Percentiles rank a stretch among this genome's conserved stretches.
phyloP scores from a whole-genome alignment of 92 coral and sea anemone species.

The Palythoa heliodiscus region DNA sequence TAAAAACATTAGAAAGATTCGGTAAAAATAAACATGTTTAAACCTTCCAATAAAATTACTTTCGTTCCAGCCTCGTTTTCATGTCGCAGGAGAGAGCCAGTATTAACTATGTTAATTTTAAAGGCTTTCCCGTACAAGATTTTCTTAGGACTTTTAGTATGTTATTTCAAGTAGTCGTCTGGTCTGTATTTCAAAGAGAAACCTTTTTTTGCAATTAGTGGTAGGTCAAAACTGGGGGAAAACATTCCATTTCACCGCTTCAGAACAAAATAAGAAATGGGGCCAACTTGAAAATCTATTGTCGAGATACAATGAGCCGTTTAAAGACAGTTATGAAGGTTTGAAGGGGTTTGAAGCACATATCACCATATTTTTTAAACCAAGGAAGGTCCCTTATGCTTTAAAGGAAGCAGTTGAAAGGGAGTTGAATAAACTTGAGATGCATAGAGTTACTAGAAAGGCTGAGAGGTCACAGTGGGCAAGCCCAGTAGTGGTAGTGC shows the following conservation, averaged over 20 bases:
- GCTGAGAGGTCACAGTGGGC: conserved; percentile 47
- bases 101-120: too few species aligned
- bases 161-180: too few species aligned
- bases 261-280: neutral
- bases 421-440: conserved; percentile 31
- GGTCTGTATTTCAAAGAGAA: too few species aligned
- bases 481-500: conserved; percentile 54
- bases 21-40: too few species aligned
- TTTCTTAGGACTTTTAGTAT: too few species aligned
- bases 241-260: conserved; percentile 20
- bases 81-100: too few species aligned
- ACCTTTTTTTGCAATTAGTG: too few species aligned
- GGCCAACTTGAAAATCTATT: conserved; percentile 17
- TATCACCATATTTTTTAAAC: conserved; percentile 16
- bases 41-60: too few species aligned
- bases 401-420: conserved; percentile 24
- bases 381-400: conserved; percentile 39
- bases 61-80: too few species aligned
- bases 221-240: conserved; percentile 44
- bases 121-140: too few species aligned
- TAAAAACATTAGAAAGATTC: too few species aligned
- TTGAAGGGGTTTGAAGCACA: conserved; percentile 48
- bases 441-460: conserved; percentile 22
- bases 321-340: conserved; percentile 52
- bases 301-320: conserved; percentile 13